phyloP scores from a whole-genome alignment of 2,113 vertebrate genomes.

The Pampusana beccarii region DNA sequence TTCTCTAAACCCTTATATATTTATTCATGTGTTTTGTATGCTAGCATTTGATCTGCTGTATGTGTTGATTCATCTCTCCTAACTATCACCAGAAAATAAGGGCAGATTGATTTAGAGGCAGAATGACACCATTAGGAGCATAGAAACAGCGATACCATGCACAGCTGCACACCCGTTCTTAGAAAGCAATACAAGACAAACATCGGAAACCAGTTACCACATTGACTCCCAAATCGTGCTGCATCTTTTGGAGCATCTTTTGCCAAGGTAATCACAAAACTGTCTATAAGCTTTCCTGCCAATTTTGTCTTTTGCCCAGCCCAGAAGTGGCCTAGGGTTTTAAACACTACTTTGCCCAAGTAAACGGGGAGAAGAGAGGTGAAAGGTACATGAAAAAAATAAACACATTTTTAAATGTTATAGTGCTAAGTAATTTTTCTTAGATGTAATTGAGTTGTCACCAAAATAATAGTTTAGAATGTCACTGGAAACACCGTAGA shows the following conservation, averaged over 20 bases:
- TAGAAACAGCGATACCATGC: neutral
- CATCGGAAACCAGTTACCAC: neutral
- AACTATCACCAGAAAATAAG: neutral
- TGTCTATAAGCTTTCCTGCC: neutral
- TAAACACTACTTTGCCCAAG: neutral
- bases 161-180: neutral
- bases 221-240: neutral
- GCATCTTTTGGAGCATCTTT: neutral
- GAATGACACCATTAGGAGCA: neutral
- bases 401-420: neutral
- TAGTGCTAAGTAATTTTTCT: neutral
- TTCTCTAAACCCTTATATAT: neutral
- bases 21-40: neutral
- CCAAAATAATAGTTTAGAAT: neutral
- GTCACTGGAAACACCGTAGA: neutral
- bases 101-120: neutral
- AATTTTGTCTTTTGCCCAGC: neutral
- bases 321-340: neutral
- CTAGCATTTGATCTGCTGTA: neutral
- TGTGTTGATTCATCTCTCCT: neutral
- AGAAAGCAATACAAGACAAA: neutral
- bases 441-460: neutral
- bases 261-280: neutral
- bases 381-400: neutral
- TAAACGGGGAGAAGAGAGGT: neutral